Evolutionary conservation across 2,797 vertebrate species (phyloP).

Genomic region (Peromyscus melanophrys): DNA sequence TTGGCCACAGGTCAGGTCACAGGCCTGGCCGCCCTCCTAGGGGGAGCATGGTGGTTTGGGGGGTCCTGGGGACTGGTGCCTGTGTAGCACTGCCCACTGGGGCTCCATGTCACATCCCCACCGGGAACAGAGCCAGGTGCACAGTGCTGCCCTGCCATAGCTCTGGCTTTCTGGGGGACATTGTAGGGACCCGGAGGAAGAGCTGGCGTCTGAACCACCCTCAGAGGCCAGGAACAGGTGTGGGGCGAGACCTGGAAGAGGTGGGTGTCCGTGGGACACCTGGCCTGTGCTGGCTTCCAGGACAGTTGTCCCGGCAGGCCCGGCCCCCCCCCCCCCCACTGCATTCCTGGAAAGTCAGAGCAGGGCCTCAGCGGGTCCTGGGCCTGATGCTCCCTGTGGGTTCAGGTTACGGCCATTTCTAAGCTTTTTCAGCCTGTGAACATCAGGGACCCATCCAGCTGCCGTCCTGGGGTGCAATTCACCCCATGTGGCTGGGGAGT

Average conservation of each 20-base stretch:
- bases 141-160: neutral
- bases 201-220: neutral
- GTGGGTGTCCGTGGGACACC: neutral
- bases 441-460: neutral
- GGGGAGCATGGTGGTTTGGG: neutral
- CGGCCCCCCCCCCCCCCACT: no score
- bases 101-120: no score
- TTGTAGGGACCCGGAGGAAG: no score
- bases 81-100: neutral
- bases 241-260: neutral
- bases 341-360: neutral
- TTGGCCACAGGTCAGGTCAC: neutral
- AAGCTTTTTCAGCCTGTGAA: neutral
- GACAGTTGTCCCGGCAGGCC: neutral
- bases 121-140: neutral
- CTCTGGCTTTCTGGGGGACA: neutral
- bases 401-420: neutral
- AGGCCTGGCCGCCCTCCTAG: no score
- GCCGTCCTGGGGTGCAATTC: neutral
- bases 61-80: neutral
- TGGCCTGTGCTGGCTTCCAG: neutral
- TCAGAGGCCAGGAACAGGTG: neutral
- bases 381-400: neutral
- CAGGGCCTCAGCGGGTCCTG: neutral
- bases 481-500: neutral